phyloP scores from a whole-genome alignment of 2,797 vertebrate genomes.

The Tamandua tetradactyla region DNA sequence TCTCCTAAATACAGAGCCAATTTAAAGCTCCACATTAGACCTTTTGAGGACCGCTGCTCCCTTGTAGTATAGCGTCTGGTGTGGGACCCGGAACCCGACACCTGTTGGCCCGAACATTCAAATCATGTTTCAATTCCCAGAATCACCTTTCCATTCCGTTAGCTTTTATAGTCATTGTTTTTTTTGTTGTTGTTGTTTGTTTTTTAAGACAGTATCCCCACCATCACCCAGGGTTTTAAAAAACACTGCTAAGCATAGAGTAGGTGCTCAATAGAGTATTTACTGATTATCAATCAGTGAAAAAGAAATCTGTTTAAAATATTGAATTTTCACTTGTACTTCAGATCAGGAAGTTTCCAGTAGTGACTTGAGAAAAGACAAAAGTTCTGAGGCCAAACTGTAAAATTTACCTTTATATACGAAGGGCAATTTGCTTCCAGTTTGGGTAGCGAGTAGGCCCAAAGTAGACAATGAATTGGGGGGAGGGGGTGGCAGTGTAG shows the following conservation, averaged over 20 bases:
- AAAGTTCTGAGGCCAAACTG: background rate
- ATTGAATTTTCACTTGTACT: background rate
- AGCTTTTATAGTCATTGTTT: conserved; percentile 25
- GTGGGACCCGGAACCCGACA: background rate
- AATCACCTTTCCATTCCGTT: conserved; percentile 62
- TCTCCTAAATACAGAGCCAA: conserved; percentile 51
- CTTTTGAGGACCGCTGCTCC: conserved; percentile 60
- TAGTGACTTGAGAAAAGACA: background rate
- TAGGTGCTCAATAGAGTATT: conserved; percentile 19
- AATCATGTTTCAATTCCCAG: conserved; percentile 58
- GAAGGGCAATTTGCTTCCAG: background rate
- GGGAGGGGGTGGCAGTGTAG: background rate
- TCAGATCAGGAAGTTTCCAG: background rate
- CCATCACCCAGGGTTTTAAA: no score
- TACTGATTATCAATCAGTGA: conserved; percentile 72
- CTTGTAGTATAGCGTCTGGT: background rate
- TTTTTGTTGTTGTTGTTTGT: no score
- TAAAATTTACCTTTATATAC: background rate
- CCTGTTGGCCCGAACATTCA: background rate
- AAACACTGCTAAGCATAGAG: no score
- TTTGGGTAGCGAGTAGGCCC: background rate
- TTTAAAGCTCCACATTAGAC: conserved; percentile 51
- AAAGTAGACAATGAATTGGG: no score
- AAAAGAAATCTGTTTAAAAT: background rate
- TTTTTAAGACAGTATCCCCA: no score